These are phyloP conservation scores for Plectrocnemia conspersa DNA, from an alignment of 1,140 invertebrate species.

Conservation along the genomic window DNA sequence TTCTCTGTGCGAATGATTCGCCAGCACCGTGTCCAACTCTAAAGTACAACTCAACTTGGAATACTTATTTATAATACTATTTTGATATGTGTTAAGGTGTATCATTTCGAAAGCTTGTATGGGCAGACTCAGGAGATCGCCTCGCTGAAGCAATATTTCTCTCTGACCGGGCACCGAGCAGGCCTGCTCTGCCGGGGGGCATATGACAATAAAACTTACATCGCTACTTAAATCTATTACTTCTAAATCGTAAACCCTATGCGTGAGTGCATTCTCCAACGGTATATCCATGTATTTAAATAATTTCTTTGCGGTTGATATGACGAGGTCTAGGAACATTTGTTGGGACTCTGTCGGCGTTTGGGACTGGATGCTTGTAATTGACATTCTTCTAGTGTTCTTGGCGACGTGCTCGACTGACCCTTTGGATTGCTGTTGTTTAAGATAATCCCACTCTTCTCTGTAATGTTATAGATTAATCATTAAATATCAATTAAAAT, in stretches of 20 bases:
- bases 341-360: conserved; percentile 67
- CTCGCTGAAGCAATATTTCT: conserved; percentile 72
- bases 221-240: conserved; percentile 84
- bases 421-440: conserved; percentile 46
- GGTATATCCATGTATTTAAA: conserved; percentile 77
- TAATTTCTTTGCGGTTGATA: conserved; percentile 64
- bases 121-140: conserved; percentile 78
- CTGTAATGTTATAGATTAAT: too few species aligned
- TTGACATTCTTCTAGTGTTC: conserved; percentile 48
- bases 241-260: conserved; percentile 85
- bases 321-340: conserved; percentile 70
- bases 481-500: too few species aligned
- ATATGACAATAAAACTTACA: conserved; percentile 84
- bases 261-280: conserved; percentile 59
- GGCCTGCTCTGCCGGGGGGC: conserved; percentile 83
- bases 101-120: conserved; percentile 89
- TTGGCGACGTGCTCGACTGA: conserved; percentile 41
- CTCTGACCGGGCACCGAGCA: conserved; percentile 86
- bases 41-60: conserved; percentile 86
- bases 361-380: conserved; percentile 50
- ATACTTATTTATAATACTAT: conserved; percentile 81
- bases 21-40: conserved; percentile 86
- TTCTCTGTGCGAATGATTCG: conserved; percentile 87
- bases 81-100: conserved; percentile 86
- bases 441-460: conserved; percentile 86